Evolutionary conservation across 2,888 invertebrate genomes (phyloP), one percentile per base, ranked within the genome.

Genomic region (Drosophila diplacantha): DNA sequence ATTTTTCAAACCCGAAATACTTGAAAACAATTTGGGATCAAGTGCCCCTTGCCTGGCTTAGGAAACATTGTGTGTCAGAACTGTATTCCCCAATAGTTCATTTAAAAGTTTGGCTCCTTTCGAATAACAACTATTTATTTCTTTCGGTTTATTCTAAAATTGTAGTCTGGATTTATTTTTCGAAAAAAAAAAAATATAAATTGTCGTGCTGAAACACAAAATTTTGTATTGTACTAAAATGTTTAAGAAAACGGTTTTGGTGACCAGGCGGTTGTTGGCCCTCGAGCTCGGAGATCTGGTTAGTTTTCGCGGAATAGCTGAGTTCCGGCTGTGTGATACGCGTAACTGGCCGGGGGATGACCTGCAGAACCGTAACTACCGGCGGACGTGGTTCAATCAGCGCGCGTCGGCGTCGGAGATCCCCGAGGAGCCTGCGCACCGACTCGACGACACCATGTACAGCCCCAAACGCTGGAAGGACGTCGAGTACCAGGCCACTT

Each of bases 401-500:
- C 18, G 22, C 5, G 5, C 14, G 4, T 2, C 16, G 16, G 11
- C 8, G 9, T 8, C 16, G n/a, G 11, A 38, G 9, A 7, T 7
- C 3, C n/a, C 8, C 9, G 11, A 11, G 18, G 9, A 2, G 8
- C 26, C 29, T 5, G 5, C 14, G 24, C 5, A 5, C 35, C 53
- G 53, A 11, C 12, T 52, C 9, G 54, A 55, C 9, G 35, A 52
- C 3, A 54, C 52, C 3, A 54, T 35, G 16, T 54, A 54, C 26
- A 35, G 1, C 3, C 54, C 54, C 5, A 18, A 12, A 3, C 52
- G n/a, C 1, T 54, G 26, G 35, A 37, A 9, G 29, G 53, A 55
- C 54, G 54, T 3, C n/a, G 12, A 52, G 9, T 37, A 37, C 29
- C 54, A 55, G 35, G 14, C 54, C 9, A 55, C 54, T 3, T 55